Evolutionary conservation across 2,888 invertebrate species (phyloP), one percentile per base, ranked within the genome.

Genomic region (Drosophila helvetica): DNA sequence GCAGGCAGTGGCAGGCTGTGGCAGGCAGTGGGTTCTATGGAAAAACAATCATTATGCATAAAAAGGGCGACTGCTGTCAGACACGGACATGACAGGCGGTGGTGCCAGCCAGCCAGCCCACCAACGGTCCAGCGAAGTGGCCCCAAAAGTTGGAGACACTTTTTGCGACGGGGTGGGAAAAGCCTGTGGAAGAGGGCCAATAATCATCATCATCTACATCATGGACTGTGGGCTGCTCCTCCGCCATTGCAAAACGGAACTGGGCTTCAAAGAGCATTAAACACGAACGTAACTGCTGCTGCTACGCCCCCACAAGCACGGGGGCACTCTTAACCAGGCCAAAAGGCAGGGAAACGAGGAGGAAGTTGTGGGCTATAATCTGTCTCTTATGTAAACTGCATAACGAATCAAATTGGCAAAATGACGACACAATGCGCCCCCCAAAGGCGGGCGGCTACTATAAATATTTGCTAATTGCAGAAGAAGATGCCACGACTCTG

Each of bases 401-500:
- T 65, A 61, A 51, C 58, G 46, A 43, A 57, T 53, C 38, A 57
- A 51, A 46, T 17, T 47, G 38, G 38, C 38, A 38, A 38, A 38
- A 25, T 42, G 5, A 48, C 17, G 12, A 60, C 48, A 42, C 15
- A 45, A 66, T 30, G 71, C 55, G 52, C 72, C 15, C 38, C 15
- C 15, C 1, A 6, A 38, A 38, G 74, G 59, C 67, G 63, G 12
- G 10, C 19, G 60, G 8, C 68, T 54, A 68, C 15, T 38, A 15
- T 73, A 62, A 77, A 74, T 78, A 68, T 76, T 80, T 67, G 69
- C 69, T 69, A 80, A 80, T 83, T 80, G 78, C 69, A 74, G 63
- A 65, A 55, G 61, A 55, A 43, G 56, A 64, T 71, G 79, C 33
- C 48, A 65, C 58, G 56, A 10, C 33, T 12, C 15, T 38, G 38